These are phyloP conservation scores for Diplodus sargus DNA, from an alignment of 2,797 vertebrate genomes.

Conservation along the genomic window DNA sequence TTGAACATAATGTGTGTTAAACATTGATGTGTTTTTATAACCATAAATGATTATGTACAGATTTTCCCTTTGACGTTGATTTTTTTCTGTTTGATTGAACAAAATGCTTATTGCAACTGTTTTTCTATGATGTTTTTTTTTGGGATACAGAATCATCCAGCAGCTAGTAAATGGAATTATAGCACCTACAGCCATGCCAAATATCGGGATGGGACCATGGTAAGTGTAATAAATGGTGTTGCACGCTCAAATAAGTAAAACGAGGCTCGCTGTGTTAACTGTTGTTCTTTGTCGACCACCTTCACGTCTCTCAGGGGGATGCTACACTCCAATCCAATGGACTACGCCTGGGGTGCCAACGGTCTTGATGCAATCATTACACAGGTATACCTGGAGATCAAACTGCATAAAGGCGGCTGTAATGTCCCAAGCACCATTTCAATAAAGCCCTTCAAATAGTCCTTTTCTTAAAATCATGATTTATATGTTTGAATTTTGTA, in stretches of 20 bases:
- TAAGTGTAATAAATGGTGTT: conserved; percentile 75
- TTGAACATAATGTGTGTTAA: not conserved
- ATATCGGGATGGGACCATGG: conserved; percentile 94
- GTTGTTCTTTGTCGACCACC: not conserved
- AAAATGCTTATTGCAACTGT: conserved; percentile 10
- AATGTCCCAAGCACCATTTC: not conserved
- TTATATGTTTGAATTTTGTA: not conserved
- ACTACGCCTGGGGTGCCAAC: conserved; percentile 98
- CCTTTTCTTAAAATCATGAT: not conserved
- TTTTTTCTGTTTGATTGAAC: not conserved
- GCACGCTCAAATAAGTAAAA: not conserved
- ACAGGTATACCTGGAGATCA: conserved; percentile 85
- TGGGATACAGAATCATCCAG: conserved; percentile 93
- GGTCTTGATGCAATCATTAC: conserved; percentile 98
- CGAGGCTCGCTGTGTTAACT: not conserved
- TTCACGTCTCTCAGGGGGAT: conserved; percentile 88
- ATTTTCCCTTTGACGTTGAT: not conserved
- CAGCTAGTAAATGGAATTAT: conserved; percentile 98
- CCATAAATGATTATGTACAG: not conserved
- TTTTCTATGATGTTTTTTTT: conserved; percentile 20
- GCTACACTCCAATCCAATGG: conserved; percentile 98
- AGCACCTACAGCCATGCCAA: conserved; percentile 95
- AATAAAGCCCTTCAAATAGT: not conserved
- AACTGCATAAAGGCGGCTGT: not conserved
- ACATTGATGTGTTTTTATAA: not conserved